These are phyloP conservation scores for Nestor notabilis DNA, from an alignment of 2,113 vertebrate species.

Conservation along the genomic window DNA sequence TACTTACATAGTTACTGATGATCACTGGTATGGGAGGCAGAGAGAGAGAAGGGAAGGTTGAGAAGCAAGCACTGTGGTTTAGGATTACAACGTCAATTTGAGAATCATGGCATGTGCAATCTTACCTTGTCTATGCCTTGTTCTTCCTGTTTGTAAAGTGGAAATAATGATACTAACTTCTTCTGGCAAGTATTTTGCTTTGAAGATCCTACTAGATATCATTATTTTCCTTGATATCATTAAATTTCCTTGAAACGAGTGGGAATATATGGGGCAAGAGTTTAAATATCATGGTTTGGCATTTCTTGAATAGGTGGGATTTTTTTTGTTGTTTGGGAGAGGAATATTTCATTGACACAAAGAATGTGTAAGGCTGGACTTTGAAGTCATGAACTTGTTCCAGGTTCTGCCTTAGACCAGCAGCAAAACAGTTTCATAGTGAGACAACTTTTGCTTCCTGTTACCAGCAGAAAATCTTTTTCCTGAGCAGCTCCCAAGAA, in stretches of 20 bases:
- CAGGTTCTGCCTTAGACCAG: background rate
- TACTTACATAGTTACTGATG: background rate
- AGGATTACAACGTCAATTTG: background rate
- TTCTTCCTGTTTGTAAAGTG: background rate
- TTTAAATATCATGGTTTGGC: background rate
- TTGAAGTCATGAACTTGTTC: background rate
- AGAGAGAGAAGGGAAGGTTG: background rate
- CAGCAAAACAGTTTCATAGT: background rate
- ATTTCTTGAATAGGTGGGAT: background rate
- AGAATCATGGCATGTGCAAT: background rate
- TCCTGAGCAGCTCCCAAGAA: background rate
- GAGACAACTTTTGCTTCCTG: background rate
- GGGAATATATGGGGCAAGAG: background rate
- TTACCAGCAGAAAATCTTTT: background rate
- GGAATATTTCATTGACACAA: background rate
- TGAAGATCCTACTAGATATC: background rate
- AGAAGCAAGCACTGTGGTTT: background rate
- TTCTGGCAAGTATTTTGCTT: background rate
- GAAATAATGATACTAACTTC: background rate
- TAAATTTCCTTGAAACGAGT: background rate
- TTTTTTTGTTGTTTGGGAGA: background rate
- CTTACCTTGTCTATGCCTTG: background rate
- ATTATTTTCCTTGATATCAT: background rate
- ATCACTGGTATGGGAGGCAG: background rate
- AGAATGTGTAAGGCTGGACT: background rate